Evolutionary conservation across 2,113 vertebrate genomes (phyloP).

Genomic region (Rissa tridactyla): DNA sequence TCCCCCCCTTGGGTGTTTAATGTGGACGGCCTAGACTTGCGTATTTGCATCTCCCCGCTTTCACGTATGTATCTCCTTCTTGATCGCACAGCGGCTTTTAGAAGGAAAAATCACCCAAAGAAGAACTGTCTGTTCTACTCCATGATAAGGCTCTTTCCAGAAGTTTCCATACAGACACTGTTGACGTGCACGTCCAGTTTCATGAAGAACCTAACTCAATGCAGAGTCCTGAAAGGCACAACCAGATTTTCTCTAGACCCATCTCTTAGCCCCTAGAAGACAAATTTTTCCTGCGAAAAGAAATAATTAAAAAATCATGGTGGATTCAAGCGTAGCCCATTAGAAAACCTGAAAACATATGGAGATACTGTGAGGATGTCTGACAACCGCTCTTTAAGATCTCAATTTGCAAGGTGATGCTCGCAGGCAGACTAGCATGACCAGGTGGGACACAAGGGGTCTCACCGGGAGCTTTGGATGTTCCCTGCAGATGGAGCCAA

Average conservation of each 20-base stretch:
- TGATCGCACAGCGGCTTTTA: background rate
- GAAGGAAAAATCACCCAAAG: background rate
- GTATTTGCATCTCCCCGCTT: constrained; percentile 8
- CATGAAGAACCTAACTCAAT: background rate
- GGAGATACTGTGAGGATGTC: background rate
- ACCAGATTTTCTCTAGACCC: background rate
- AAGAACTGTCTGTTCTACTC: background rate
- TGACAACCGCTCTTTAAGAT: background rate
- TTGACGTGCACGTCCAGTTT: background rate
- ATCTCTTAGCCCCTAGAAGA: background rate
- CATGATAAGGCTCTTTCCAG: background rate
- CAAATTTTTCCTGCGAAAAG: background rate
- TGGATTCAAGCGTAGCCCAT: background rate
- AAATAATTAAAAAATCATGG: background rate
- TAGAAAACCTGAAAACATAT: background rate
- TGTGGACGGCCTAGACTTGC: constrained; percentile 28
- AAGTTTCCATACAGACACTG: background rate
- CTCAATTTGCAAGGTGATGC: background rate
- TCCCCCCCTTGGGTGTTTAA: constrained; percentile 29
- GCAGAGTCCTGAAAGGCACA: background rate
- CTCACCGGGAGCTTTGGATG: background rate
- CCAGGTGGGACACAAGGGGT: background rate
- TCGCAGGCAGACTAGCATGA: background rate
- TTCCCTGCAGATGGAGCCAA: background rate
- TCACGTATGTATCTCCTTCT: background rate